Percentiles rank a stretch among this genome's conserved stretches.
Evolutionary conservation across 1,140 invertebrate genomes (phyloP).

Genomic region (Goniozus legneri): DNA sequence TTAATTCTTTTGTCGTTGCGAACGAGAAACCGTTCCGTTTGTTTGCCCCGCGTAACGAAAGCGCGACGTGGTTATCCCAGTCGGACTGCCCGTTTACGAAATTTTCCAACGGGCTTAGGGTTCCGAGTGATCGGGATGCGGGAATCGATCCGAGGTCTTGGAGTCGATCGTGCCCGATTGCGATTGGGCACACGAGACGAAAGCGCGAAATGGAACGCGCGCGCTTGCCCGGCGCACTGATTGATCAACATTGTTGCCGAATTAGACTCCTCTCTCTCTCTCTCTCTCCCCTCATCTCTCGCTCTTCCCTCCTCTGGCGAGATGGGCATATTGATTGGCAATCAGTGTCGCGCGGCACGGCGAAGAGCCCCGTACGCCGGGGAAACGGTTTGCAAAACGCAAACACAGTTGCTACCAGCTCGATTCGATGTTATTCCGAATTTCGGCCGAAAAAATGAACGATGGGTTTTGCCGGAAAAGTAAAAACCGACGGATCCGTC

Average conservation of each 20-base stretch:
- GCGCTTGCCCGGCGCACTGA: conserved; percentile 34
- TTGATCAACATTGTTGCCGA: conserved; percentile 54
- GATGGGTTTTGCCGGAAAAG: background rate
- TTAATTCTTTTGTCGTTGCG: no score
- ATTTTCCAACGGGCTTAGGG: no score
- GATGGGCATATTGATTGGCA: conserved; percentile 55
- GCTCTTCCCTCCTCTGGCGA: no score
- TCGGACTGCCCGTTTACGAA: no score
- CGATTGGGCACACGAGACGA: conserved; percentile 22
- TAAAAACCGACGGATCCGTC: background rate
- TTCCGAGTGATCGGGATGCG: no score
- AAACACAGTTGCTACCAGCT: conserved; percentile 35
- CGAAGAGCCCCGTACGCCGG: conserved; percentile 32
- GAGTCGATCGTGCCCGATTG: conserved; percentile 33
- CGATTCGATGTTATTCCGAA: conserved; percentile 22
- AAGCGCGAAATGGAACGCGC: conserved; percentile 31
- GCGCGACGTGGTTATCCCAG: no score
- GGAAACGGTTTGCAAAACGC: conserved; percentile 40
- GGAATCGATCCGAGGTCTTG: no score
- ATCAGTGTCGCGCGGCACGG: conserved; percentile 49
- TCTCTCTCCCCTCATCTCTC: no score
- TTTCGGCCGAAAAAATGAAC: background rate
- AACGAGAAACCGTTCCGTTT: no score
- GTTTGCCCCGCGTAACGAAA: no score
- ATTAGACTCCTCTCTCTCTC: conserved; percentile 53